A percentile compares a stretch with the other conserved stretches of the same genome.
phyloP scores from a whole-genome alignment of 2,797 vertebrate genomes.

The Sus cebifrons region DNA sequence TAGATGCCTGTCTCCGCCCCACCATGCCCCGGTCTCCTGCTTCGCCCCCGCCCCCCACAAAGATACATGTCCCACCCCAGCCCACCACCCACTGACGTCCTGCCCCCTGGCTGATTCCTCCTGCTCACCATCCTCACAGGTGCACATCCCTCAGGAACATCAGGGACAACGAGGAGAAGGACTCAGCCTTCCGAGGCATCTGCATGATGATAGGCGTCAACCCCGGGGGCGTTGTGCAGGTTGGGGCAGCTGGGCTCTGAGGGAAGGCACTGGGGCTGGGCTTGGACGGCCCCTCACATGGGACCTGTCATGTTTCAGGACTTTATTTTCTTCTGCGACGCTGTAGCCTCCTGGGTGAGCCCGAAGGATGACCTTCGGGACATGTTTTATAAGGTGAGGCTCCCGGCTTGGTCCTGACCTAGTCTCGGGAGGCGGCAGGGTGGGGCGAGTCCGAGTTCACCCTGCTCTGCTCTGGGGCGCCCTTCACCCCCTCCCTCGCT shows the following conservation, averaged over 20 bases:
- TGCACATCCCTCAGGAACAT: constrained; percentile 97
- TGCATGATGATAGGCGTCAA: constrained; percentile 98
- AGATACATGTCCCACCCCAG: neutral
- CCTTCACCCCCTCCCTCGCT: neutral
- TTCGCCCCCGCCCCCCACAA: neutral
- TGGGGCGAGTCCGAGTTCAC: neutral
- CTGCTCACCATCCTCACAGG: constrained; percentile 88
- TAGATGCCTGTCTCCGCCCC: neutral
- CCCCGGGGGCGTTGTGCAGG: constrained; percentile 96
- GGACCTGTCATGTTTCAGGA: constrained; percentile 90
- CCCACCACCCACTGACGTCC: neutral
- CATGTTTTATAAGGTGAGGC: constrained; percentile 97
- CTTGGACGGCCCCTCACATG: constrained; percentile 62
- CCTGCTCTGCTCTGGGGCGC: accelerated
- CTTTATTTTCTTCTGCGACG: constrained; percentile 98
- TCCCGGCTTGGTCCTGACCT: neutral
- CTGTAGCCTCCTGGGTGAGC: constrained; percentile 97
- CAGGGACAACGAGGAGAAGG: constrained; percentile 97
- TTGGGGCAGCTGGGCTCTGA: constrained; percentile 80
- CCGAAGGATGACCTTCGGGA: constrained; percentile 97
- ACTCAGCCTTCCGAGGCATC: constrained; percentile 97
- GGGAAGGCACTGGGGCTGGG: constrained; percentile 58
- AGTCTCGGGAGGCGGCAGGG: neutral
- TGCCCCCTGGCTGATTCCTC: neutral
- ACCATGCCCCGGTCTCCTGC: neutral